Base-by-base conservation (phyloP, 2,113 vertebrate genomes). In the Furnarius figulus region DNA sequence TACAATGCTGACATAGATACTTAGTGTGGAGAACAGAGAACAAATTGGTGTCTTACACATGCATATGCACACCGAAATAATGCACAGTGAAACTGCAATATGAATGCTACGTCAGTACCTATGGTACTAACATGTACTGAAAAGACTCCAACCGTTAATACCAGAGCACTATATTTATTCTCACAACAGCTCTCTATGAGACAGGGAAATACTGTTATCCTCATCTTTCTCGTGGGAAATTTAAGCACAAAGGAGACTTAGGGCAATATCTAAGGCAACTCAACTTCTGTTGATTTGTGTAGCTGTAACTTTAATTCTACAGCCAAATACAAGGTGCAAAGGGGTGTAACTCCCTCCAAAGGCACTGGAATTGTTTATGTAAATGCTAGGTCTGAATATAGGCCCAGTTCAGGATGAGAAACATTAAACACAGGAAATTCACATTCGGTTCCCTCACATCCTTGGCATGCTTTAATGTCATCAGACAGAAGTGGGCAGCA, bases 361-460 rank as follows among this genome's bases (percentile, higher is more conserved):
- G 59, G 47, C 53, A 59, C 30, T 90, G 82, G 85, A 90, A 94
- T 67, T 68, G 63, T 31, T 91, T 77, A 59, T 84, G 79, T 91
- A 95, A 95, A 93, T 88, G 75, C 74, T 71, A 80, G 30, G 47
- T 83, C 87, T 85, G 67, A 93, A 95, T 86, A 93, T 5, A 94
- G 71, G 79, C 92, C 86, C 79, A 84, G 35, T 30, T 86, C 75
- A 90, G 95, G 93, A 96, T 93, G 91, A 76, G 91, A 93, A 97
- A 90, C 63, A 94, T 94, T 94, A 95, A 96, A 96, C 87, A 96
- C 74, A 91, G 95, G 95, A 96, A 97, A 92, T 93, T 85, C 90
- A 59, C 67, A 78, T 5, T 84, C 6, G 10, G 67, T 67, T 94
- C 61, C 61, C 79, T 92, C 85, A 93, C 47, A 78, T 84, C 79